Evolutionary conservation across 2,888 invertebrate species (phyloP), one percentile per base, ranked within the genome.

Genomic region (Sylvicola cinctus): DNA sequence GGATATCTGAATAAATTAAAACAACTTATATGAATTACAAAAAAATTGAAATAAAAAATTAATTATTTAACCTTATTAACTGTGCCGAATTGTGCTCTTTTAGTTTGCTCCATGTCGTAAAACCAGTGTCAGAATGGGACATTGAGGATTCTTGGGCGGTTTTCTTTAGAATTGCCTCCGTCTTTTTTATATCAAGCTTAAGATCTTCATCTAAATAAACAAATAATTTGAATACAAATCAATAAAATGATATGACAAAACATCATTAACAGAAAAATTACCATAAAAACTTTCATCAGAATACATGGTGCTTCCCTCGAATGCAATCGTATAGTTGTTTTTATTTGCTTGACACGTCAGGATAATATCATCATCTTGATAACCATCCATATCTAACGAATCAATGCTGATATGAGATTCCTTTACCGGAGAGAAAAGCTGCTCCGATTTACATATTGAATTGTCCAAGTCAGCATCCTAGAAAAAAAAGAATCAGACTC

Each of bases 291-390:
- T 79, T 53, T 78, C 81, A 59, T 84, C 84, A 35, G 83, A 81
- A 57, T 78, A 81, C 63, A 77, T 74, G 43, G 78, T 75, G 48
- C 81, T 81, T 49, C 85, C 88, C 62, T 88, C 87, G 49, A 90
- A 90, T 44, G 88, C 88, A 49, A 90, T 87, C 42, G 88, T 90
- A 55, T 90, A 90, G 62, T 90, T 90, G 59, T 87, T 81, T 63
- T 88, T 87, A 57, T 87, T 85, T 40, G 84, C 79, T 60, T 81
- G 80, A 57, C 88, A 90, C 41, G 87, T 88, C 43, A 87, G 68
- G 56, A 88, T 75, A 51, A 87, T 78, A 49, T 85, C 84, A 49
- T 78, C 76, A 40, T 74, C 72, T 42, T 74, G 70, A 47, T 56
- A 57, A 45, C 74, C 66, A 53, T 84, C 84, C 60, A 84, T 80